A percentile compares a stretch with the other conserved stretches of the same genome.
Evolutionary conservation across 2,113 vertebrate species (phyloP).

Genomic region (Menidia beryllina): DNA sequence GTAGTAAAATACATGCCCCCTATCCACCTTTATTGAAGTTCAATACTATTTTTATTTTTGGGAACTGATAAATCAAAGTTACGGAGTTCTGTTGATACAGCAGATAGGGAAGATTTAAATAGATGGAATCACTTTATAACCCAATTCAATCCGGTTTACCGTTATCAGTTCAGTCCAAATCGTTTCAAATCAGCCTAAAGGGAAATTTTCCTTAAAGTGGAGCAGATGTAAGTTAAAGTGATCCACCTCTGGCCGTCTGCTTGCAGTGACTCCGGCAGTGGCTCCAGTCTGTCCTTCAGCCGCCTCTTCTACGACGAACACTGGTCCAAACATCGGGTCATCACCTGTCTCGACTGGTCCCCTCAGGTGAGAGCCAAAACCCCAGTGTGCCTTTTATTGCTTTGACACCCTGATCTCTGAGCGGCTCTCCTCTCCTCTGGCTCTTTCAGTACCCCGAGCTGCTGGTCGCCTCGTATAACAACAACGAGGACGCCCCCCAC

Average conservation of each 20-base stretch:
- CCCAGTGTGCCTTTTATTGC: not conserved
- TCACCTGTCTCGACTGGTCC: slow-evolving; percentile 98
- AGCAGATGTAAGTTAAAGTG: not conserved
- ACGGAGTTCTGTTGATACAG: too few relatives aligned
- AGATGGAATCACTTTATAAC: not conserved
- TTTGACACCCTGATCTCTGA: not conserved
- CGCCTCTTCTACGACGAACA: slow-evolving; percentile 96
- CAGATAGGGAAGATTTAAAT: too few relatives aligned
- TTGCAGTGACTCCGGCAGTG: slow-evolving; percentile 90
- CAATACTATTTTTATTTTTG: too few relatives aligned
- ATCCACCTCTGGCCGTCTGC: slow-evolving; percentile 20
- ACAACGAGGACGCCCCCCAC: slow-evolving; percentile 96
- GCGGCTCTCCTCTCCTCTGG: not conserved
- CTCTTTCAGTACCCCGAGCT: slow-evolving; percentile 90
- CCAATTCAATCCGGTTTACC: not conserved
- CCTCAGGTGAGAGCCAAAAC: slow-evolving; percentile 86
- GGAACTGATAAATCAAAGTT: too few relatives aligned
- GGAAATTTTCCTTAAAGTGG: not conserved
- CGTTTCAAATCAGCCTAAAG: not conserved
- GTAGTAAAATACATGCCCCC: too few relatives aligned
- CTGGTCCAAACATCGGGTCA: slow-evolving; percentile 97
- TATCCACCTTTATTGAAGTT: too few relatives aligned
- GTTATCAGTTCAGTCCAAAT: not conserved
- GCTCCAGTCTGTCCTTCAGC: slow-evolving; percentile 92
- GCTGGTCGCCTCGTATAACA: slow-evolving; percentile 98